phyloP scores from a whole-genome alignment of 2,113 vertebrate genomes.

The Manacus vitellinus region DNA sequence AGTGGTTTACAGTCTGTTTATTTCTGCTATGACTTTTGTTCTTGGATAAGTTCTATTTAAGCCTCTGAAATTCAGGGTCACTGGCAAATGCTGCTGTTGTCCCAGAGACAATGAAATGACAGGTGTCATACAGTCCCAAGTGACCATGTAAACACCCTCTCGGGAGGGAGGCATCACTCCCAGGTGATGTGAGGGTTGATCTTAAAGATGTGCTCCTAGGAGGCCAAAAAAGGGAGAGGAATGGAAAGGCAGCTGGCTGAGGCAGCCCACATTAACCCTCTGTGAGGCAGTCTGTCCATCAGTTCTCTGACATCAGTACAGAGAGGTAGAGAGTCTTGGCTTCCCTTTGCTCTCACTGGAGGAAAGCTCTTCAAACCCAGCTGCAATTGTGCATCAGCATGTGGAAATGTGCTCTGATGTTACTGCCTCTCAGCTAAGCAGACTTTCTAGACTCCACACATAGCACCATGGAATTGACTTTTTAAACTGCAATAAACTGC shows the following conservation, averaged over 20 bases:
- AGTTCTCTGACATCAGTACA: not conserved
- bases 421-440: not conserved
- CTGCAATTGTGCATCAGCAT: not conserved
- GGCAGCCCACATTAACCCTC: not conserved
- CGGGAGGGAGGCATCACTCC: not conserved
- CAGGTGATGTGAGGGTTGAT: not conserved
- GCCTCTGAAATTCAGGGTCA: not conserved
- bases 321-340: not conserved
- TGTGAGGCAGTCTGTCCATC: not conserved
- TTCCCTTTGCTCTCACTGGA: not conserved
- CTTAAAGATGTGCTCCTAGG: not conserved
- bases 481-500: not conserved
- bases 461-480: not conserved
- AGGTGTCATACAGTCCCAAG: not conserved
- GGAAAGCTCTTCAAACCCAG: not conserved
- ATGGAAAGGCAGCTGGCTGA: not conserved
- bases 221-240: not conserved
- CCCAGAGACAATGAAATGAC: not conserved
- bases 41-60: not conserved
- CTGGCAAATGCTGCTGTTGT: not conserved
- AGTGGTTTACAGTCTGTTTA: constrained; percentile 11
- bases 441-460: not conserved
- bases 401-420: not conserved
- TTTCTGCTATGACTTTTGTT: not conserved
- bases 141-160: not conserved